A percentile compares a stretch with the other conserved stretches of the same genome.
Conservation (phyloP, 1,140 invertebrate genomes). For the Zaprionus taronus region DNA sequence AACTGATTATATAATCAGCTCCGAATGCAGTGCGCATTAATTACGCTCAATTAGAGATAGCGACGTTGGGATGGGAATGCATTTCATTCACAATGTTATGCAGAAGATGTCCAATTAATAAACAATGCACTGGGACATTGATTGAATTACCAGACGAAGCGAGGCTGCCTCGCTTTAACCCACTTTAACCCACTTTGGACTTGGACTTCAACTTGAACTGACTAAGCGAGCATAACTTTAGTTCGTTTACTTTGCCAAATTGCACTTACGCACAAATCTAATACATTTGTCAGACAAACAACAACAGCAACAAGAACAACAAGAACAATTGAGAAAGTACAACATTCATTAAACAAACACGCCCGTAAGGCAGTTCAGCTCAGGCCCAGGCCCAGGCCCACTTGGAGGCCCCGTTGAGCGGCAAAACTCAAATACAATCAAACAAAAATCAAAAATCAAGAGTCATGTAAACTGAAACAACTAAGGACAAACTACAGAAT, state of each 20-base stretch:
- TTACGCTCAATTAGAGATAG: slow-evolving; percentile 33
- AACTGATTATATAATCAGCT: slow-evolving; percentile 42
- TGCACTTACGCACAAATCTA: slow-evolving; percentile 50
- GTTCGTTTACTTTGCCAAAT: slow-evolving; percentile 54
- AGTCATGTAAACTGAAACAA: slow-evolving; percentile 54
- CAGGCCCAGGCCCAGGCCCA: slow-evolving; percentile 7
- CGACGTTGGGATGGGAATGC: neutral
- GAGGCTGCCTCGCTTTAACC: slow-evolving; percentile 6
- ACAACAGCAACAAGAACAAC: slow-evolving; percentile 13
- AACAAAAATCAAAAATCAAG: slow-evolving; percentile 67
- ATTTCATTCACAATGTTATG: slow-evolving; percentile 17
- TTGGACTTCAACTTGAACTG: slow-evolving; percentile 5
- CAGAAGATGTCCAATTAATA: slow-evolving; percentile 24
- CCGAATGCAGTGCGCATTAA: slow-evolving; percentile 41
- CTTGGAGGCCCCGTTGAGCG: slow-evolving; percentile 10
- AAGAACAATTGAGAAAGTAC: slow-evolving; percentile 26
- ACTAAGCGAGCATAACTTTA: slow-evolving; percentile 42
- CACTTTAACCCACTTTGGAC: neutral
- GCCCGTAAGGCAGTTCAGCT: neutral
- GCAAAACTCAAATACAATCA: slow-evolving; percentile 58
- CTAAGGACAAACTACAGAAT: slow-evolving; percentile 35
- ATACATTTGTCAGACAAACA: slow-evolving; percentile 30
- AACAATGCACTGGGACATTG: slow-evolving; percentile 17
- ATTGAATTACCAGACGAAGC: slow-evolving; percentile 22
- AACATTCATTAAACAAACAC: slow-evolving; percentile 15